Percentiles rank a stretch among this genome's conserved stretches.
phyloP scores from a whole-genome alignment of 2,888 invertebrate species.

The Dexiosoma caninum region DNA sequence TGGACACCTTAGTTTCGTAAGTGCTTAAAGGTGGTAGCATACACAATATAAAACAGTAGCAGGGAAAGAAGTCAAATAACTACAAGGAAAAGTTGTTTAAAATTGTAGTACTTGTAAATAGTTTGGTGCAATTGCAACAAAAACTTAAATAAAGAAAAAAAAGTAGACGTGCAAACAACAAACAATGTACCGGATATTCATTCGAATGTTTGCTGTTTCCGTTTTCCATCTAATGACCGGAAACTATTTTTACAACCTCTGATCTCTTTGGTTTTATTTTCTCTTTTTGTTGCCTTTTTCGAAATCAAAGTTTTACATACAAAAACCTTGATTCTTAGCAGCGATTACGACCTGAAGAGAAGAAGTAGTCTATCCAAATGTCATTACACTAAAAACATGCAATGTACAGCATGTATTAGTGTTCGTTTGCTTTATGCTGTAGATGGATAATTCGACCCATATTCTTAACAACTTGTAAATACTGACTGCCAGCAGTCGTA shows the following conservation, averaged over 20 bases:
- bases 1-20: constrained; percentile 33
- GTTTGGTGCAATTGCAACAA: constrained; percentile 63
- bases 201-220: constrained; percentile 78
- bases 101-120: constrained; percentile 59
- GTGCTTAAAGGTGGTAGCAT: constrained; percentile 42
- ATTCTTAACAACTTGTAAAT: constrained; percentile 36
- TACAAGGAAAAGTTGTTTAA: constrained; percentile 54
- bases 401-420: constrained; percentile 34
- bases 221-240: constrained; percentile 76
- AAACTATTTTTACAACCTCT: constrained; percentile 70
- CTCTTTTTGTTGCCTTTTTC: constrained; percentile 1
- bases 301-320: constrained; percentile 22
- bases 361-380: constrained; percentile 43
- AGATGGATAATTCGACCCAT: constrained; percentile 37
- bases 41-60: constrained; percentile 20
- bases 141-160: constrained; percentile 51
- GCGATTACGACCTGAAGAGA: neutral
- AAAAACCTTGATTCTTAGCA: constrained; percentile 45
- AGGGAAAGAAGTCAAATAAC: constrained; percentile 57
- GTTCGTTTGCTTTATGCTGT: neutral
- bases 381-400: constrained; percentile 61
- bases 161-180: constrained; percentile 63
- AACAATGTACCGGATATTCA: constrained; percentile 72
- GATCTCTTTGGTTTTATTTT: constrained; percentile 60
- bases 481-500: neutral